Base-by-base conservation (phyloP, 2,797 vertebrate species). In the Rhabdomys pumilio region DNA sequence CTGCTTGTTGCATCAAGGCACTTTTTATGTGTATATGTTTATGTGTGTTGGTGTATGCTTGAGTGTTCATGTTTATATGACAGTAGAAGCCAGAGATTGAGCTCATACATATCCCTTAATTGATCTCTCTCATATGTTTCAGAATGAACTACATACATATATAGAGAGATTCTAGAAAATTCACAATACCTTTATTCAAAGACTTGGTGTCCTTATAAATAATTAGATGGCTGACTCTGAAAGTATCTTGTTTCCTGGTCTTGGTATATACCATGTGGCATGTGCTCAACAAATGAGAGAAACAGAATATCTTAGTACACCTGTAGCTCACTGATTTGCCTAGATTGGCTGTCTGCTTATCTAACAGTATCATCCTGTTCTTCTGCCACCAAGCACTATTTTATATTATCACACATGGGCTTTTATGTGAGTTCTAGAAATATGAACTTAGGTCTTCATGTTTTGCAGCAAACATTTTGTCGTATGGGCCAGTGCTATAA, bases 171-270 rank as follows among this genome's bases (percentile, higher is more conserved):
- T 89, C 29, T 90, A 83, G 77, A 77, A 41, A 87, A 79, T 77
- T 14, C 57, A 85, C 55, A 44, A 41, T 77, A n/a, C 17, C 29
- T 83, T 95, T 79, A 83, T 88, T 75, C 82, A 93, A 69, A 91
- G 38, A 53, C 15, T 59, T 59, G 41, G 24, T 83, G 50, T 67
- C 55, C 20, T 89, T 6, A 53, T 9, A 88, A 38, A 31, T 79
- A 8, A 61, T 72, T 34, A 15, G 53, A 73, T 65, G 72, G 3
- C 4, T 24, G 14, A 9, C 15, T 19, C n/a, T 55, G 4, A 14
- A 92, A 89, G 41, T 76, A 38, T 76, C 76, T 67, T 77, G 1
- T 38, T 92, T 87, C 41, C 13, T 17, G 75, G 50, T 38, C 26
- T 59, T 88, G 24, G 13, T 4, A 76, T 6, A 76, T 9, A 67